Base-by-base conservation (phyloP, 2,113 vertebrate species). In the Tachycineta bicolor region DNA sequence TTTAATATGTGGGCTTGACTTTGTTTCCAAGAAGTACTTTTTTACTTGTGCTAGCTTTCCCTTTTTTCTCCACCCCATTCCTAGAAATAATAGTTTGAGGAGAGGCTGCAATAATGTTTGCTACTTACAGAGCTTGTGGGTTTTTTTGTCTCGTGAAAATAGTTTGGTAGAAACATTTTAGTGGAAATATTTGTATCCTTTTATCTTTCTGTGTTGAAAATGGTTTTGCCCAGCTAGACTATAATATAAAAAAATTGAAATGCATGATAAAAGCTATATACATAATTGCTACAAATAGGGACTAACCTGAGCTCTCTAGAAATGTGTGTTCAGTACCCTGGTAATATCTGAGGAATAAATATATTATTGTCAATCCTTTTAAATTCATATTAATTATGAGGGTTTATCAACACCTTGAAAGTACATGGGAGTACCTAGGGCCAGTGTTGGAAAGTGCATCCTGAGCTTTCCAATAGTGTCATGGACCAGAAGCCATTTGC, bases 211-310 rank as follows among this genome's bases (percentile, higher is more conserved):
- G 4, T 47, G 5, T 55, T 90, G 47, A 46, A 85, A 82, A 63
- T 1, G 12, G 50, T 84, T 82, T 82, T 87, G 11, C 70, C 80
- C 23, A 63, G 20, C 15, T 71, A 11, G 39, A 43, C 34, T 87
- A 7, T 17, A 17, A 83, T 87, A 59, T 17, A 1, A 46, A 90
- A 78, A 76, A 64, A 5, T 16, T 22, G n/a, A 77, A 89, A 74
- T 0, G 0, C 5, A 9, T 2, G 3, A 8, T 49, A 23, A 19
- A 76, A 37, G 34, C 17, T 63, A 6, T 50, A 8, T 29, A 5
- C 39, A 20, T 41, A 24, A 49, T 59, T 89, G 14, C 31, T 67
- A 16, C 8, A 2, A 56, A 21, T 19, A 25, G 47, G n/a, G 24
- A 34, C 29, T 60, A 59, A 68, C 37, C 41, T 73, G 33, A 50